Percentiles rank a stretch among this genome's conserved stretches.
phyloP scores from a whole-genome alignment of 2,113 vertebrate species.

The Tapirus terrestris region DNA sequence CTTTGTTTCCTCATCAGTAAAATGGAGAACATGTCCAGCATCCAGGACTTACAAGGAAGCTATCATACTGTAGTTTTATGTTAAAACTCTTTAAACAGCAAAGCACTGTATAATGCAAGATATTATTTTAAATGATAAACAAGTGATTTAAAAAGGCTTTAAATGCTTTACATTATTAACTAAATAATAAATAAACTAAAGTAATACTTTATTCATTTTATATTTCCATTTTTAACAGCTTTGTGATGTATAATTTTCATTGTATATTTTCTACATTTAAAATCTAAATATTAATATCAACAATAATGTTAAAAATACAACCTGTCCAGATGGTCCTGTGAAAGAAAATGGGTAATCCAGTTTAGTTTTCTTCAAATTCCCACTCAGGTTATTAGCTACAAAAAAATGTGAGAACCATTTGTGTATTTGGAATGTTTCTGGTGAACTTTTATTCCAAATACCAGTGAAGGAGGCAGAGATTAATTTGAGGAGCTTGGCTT shows the following conservation, averaged over 20 bases:
- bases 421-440: slow-evolving; percentile 24
- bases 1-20: not conserved
- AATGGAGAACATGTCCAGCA: not conserved
- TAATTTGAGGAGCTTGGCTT: not conserved
- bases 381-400: not conserved
- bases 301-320: slow-evolving; percentile 62
- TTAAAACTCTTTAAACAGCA: not conserved
- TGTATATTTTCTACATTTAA: too few species aligned
- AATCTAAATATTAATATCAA: not conserved
- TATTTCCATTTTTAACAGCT: not conserved
- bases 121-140: not conserved
- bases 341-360: not conserved
- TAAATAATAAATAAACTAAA: too few species aligned
- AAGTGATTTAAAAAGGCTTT: not conserved
- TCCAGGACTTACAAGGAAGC: not conserved
- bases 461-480: slow-evolving; percentile 42
- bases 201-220: not conserved
- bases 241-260: not conserved
- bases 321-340: slow-evolving; percentile 61
- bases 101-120: not conserved
- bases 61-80: not conserved
- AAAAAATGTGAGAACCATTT: not conserved
- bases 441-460: slow-evolving; percentile 53
- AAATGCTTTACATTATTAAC: not conserved
- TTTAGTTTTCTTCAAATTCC: not conserved